Evolutionary conservation across 2,113 vertebrate genomes (phyloP).

Genomic region (Rhea pennata): DNA sequence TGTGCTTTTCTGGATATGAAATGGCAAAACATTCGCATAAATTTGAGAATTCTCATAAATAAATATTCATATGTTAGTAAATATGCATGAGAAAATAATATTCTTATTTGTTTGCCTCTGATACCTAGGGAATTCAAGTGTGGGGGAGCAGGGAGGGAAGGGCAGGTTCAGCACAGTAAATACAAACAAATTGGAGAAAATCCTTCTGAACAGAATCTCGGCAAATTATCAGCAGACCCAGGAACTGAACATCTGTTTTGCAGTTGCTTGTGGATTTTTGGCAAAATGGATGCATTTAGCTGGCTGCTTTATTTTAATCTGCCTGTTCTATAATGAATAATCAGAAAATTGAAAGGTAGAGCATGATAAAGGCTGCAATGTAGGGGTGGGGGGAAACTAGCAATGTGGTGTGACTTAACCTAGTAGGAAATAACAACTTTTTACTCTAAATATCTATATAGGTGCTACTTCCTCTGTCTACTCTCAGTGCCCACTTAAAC

Average conservation of each 20-base stretch:
- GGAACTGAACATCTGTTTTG: background rate
- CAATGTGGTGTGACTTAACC: background rate
- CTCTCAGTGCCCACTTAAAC: background rate
- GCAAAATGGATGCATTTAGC: background rate
- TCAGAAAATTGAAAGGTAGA: background rate
- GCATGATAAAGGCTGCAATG: background rate
- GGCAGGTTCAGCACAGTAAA: background rate
- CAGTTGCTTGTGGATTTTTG: background rate
- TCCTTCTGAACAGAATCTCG: background rate
- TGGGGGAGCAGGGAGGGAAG: accelerated
- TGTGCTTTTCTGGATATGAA: background rate
- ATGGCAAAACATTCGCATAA: background rate
- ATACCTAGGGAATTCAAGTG: background rate
- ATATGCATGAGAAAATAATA: background rate
- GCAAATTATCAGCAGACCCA: background rate
- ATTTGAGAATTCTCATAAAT: background rate
- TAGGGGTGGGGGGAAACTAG: background rate
- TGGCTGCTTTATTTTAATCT: background rate
- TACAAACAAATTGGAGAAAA: background rate
- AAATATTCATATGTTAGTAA: background rate
- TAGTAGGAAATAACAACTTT: background rate
- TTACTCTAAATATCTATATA: background rate
- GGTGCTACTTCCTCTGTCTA: background rate
- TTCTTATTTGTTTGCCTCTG: background rate
- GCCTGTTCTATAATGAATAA: background rate